These are phyloP conservation scores for Amblyraja radiata DNA, from an alignment of 2,797 vertebrate species.

Conservation along the genomic window DNA sequence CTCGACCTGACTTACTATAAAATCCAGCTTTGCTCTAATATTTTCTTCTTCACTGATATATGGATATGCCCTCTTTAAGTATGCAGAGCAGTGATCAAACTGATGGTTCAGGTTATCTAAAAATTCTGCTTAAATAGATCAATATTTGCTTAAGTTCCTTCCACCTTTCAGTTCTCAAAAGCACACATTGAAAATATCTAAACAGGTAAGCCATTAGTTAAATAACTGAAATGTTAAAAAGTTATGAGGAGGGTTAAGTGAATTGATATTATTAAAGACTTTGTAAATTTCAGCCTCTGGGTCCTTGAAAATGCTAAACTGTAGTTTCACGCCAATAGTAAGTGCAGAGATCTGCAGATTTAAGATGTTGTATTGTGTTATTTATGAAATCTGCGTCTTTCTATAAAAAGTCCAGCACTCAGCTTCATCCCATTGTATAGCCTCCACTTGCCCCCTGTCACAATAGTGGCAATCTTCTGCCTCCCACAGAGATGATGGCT, in stretches of 20 bases:
- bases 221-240: not conserved
- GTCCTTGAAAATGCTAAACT: not conserved
- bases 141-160: not conserved
- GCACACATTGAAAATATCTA: not conserved
- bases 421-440: not conserved
- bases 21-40: not conserved
- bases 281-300: not conserved
- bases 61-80: not conserved
- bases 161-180: not conserved
- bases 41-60: not conserved
- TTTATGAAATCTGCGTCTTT: not conserved
- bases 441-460: not conserved
- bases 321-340: not conserved
- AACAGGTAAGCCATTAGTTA: not conserved
- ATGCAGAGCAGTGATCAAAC: not conserved
- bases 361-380: not conserved
- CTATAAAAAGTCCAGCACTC: not conserved
- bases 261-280: not conserved
- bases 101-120: not conserved
- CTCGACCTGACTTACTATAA: not conserved
- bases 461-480: not conserved
- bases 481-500: not conserved
- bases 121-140: not conserved
- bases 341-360: not conserved
- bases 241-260: not conserved